phyloP scores from a whole-genome alignment of 2,113 vertebrate species.

The Uria aalge region DNA sequence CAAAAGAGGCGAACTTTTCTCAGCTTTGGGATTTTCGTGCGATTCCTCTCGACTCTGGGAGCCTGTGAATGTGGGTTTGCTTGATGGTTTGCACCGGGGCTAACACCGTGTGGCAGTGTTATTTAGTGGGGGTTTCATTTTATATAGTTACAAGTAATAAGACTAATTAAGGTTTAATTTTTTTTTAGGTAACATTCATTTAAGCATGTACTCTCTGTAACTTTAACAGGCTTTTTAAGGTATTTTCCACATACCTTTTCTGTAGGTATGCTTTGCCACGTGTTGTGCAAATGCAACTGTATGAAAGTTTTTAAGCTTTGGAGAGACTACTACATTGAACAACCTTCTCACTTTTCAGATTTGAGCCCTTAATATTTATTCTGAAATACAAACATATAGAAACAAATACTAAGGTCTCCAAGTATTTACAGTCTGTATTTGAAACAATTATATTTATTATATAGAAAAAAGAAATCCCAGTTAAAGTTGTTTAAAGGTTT shows the following conservation, averaged over 20 bases:
- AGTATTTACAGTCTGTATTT: not conserved
- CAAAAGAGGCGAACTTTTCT: not conserved
- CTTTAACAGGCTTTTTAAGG: not conserved
- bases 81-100: not conserved
- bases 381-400: not conserved
- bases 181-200: not conserved
- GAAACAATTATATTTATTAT: not conserved
- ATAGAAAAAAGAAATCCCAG: not conserved
- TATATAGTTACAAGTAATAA: not conserved
- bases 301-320: not conserved
- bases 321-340: not conserved
- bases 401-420: not conserved
- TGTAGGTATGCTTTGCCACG: not conserved
- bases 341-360: not conserved
- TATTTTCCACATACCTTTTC: not conserved
- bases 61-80: not conserved
- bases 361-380: not conserved
- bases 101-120: fast-evolving
- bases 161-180: not conserved
- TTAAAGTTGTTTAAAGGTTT: not conserved
- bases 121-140: not conserved
- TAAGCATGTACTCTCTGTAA: not conserved
- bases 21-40: not conserved
- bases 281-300: not conserved
- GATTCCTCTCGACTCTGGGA: not conserved